These are phyloP conservation scores for Heliconius sara DNA, from an alignment of 2,888 invertebrate species.

Conservation along the genomic window DNA sequence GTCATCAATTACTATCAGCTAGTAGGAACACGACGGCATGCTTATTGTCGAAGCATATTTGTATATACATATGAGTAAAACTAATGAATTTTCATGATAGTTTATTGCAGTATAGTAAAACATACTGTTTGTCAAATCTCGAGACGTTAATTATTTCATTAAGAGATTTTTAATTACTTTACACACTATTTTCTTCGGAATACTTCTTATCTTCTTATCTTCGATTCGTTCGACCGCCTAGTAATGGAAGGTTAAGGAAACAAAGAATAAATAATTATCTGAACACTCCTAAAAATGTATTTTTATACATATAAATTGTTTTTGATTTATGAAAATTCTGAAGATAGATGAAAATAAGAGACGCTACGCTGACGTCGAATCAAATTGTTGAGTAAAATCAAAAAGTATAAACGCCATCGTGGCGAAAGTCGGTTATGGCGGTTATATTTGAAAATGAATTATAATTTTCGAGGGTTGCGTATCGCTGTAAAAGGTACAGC, in stretches of 20 bases:
- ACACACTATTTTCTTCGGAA: constrained; percentile 18
- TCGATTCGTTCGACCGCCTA: constrained; percentile 78
- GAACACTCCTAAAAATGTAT: not conserved
- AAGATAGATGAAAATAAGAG: not conserved
- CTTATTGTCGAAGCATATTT: not conserved
- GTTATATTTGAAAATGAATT: not conserved
- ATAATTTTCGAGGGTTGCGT: not conserved
- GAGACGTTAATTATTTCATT: constrained; percentile 29
- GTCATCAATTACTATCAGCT: not conserved
- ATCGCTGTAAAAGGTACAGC: not conserved
- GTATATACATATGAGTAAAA: not conserved
- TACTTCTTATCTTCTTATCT: constrained; percentile 70
- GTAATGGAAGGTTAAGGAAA: constrained; percentile 67
- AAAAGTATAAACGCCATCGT: not conserved
- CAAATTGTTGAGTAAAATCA: not conserved
- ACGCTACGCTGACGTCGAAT: no score
- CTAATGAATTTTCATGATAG: constrained; percentile 40
- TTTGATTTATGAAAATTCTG: not conserved
- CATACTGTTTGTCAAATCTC: constrained; percentile 47
- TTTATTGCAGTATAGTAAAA: constrained; percentile 48
- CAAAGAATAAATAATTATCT: not conserved
- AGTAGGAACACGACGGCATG: not conserved
- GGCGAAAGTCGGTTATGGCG: not conserved
- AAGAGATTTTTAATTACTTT: constrained; percentile 17
- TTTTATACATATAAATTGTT: not conserved